Conservation (phyloP, 2,888 invertebrate species). For the Steinernema carpocapsae region DNA sequence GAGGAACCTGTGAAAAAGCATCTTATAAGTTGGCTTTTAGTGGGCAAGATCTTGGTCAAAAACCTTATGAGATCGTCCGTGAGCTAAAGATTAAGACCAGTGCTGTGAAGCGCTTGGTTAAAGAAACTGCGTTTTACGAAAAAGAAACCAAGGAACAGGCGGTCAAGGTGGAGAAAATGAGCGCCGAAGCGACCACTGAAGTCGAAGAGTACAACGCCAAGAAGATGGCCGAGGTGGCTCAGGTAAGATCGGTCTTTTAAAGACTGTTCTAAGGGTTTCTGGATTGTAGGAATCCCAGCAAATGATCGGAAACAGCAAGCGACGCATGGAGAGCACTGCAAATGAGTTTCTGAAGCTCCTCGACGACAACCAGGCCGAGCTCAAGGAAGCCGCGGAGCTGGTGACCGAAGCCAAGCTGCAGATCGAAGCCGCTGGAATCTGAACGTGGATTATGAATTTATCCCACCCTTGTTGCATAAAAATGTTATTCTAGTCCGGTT, state of each 20-base stretch:
- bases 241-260: slow-evolving; percentile 36
- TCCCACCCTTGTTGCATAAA: too few relatives aligned
- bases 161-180: slow-evolving; percentile 40
- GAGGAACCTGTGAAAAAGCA: too few relatives aligned
- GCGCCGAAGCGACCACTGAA: slow-evolving; percentile 39
- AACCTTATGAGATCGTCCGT: slow-evolving; percentile 42
- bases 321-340: slow-evolving; percentile 33
- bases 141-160: slow-evolving; percentile 44
- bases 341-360: slow-evolving; percentile 35
- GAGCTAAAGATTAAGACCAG: slow-evolving; percentile 46
- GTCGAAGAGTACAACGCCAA: slow-evolving; percentile 41
- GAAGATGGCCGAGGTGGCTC: slow-evolving; percentile 36
- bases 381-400: not conserved
- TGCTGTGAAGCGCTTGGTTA: slow-evolving; percentile 43
- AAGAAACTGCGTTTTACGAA: slow-evolving; percentile 44
- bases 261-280: not conserved
- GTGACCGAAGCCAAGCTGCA: not conserved
- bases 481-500: too few relatives aligned
- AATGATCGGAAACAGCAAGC: slow-evolving; percentile 43
- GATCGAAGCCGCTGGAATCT: not conserved
- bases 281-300: slow-evolving; percentile 36
- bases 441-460: too few relatives aligned
- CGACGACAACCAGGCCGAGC: not conserved
- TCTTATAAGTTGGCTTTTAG: too few relatives aligned
- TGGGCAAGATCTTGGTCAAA: too few relatives aligned